Conservation (phyloP, 1,140 invertebrate genomes). For the Leptopilina boulardi region DNA sequence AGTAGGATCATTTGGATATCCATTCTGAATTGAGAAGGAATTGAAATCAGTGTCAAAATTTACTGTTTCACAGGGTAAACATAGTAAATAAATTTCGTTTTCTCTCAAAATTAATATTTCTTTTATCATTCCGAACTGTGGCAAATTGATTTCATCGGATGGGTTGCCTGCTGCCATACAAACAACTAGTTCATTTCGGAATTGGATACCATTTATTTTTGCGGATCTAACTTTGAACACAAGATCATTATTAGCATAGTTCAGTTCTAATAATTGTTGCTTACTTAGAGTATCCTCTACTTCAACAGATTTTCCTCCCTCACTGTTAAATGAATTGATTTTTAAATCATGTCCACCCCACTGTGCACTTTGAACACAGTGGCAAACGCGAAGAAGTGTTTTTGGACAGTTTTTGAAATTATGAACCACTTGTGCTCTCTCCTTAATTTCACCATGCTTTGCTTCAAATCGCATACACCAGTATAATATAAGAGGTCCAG, state of each 20-base stretch:
- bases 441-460: too few relatives aligned
- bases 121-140: background rate
- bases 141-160: background rate
- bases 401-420: too few relatives aligned
- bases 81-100: background rate
- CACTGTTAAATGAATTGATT: background rate
- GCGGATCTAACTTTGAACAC: background rate
- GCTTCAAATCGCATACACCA: too few relatives aligned
- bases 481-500: too few relatives aligned
- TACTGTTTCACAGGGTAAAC: background rate
- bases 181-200: conserved; percentile 1
- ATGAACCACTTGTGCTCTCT: too few relatives aligned
- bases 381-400: too few relatives aligned
- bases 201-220: background rate
- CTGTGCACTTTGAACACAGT: background rate
- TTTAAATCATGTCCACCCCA: background rate
- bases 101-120: background rate
- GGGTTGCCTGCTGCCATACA: background rate
- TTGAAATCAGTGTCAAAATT: conserved; percentile 1
- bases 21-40: background rate
- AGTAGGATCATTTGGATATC: background rate
- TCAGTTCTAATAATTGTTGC: background rate
- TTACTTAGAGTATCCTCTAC: background rate
- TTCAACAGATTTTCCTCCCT: background rate
- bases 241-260: background rate